These are phyloP conservation scores for Hipposideros armiger DNA, from an alignment of 2,113 vertebrate species.

Conservation along the genomic window DNA sequence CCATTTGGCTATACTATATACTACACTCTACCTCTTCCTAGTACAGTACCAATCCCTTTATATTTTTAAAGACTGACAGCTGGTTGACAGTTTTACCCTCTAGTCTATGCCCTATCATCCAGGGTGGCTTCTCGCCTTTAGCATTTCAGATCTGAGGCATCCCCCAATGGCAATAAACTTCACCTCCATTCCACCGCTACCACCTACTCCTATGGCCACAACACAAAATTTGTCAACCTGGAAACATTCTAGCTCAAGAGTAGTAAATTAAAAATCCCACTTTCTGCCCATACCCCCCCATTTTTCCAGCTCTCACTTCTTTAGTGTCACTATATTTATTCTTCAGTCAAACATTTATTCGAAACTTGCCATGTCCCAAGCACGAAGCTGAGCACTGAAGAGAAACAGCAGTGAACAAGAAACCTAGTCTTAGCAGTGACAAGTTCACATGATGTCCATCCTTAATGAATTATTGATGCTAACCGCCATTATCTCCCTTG, in stretches of 20 bases:
- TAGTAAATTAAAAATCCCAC: neutral
- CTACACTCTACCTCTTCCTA: neutral
- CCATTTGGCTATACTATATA: neutral
- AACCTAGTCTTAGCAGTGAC: neutral
- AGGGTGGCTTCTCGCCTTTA: neutral
- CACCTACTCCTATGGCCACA: neutral
- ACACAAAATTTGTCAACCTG: conserved; percentile 1
- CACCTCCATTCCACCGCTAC: neutral
- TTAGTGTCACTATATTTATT: conserved; percentile 36
- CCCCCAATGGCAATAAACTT: neutral
- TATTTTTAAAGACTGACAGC: neutral
- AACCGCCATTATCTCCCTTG: neutral
- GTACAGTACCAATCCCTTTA: neutral
- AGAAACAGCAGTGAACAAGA: neutral
- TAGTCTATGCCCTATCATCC: neutral
- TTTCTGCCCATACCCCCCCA: neutral
- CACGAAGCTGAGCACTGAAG: neutral
- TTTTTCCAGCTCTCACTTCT: neutral
- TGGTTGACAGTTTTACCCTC: neutral
- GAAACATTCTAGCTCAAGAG: conserved; percentile 9
- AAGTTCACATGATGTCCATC: neutral
- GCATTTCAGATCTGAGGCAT: neutral
- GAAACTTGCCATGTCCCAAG: neutral
- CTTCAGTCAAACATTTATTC: neutral
- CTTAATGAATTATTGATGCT: neutral